Percentiles rank a stretch among this genome's conserved stretches.
These are phyloP conservation scores for Arnoldichthys spilopterus DNA, from an alignment of 2,797 vertebrate species.

Conservation along the genomic window DNA sequence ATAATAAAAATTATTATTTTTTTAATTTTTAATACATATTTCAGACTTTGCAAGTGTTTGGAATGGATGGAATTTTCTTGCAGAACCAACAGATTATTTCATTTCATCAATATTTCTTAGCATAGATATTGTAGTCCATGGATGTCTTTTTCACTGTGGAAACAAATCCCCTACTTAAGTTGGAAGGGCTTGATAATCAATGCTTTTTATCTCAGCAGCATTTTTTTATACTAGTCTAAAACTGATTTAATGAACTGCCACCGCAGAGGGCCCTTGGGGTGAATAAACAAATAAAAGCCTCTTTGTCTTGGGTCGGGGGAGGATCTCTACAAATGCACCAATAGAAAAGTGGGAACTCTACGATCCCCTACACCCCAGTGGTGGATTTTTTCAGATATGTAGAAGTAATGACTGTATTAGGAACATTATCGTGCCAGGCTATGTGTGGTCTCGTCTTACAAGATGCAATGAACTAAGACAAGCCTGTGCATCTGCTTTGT, in stretches of 20 bases:
- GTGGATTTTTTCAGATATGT: neutral
- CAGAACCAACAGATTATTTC: no score
- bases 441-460: neutral
- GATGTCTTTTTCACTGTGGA: neutral
- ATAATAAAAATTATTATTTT: no score
- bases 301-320: neutral
- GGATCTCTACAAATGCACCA: neutral
- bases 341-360: neutral
- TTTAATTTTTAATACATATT: no score
- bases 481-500: conserved; percentile 9
- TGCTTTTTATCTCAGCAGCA: neutral
- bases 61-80: no score
- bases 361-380: neutral
- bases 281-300: conserved; percentile 39
- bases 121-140: neutral
- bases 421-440: neutral
- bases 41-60: no score
- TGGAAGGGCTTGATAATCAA: neutral
- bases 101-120: neutral
- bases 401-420: neutral
- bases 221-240: neutral
- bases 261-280: conserved; percentile 9
- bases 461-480: neutral
- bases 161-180: neutral
- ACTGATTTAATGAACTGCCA: conserved; percentile 20